Evolutionary conservation across 2,888 invertebrate genomes (phyloP), one percentile per base, ranked within the genome.

Genomic region (Scrobipalpa atriplicella): DNA sequence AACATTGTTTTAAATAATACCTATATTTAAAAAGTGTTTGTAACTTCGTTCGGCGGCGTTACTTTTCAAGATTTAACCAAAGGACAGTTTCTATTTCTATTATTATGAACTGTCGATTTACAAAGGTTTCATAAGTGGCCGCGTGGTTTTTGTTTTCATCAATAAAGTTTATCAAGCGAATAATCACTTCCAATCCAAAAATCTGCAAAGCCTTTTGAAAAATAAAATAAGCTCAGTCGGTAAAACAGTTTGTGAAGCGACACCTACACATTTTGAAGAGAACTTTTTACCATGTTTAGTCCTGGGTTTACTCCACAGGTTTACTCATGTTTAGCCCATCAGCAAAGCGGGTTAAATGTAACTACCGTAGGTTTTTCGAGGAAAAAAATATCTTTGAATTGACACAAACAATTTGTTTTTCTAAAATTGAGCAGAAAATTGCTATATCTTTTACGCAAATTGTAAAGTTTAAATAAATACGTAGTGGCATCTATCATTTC

Each of bases 401-500:
- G 2, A 29, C 2, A 29, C 29, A 29, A 29, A 29, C 5, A 5
- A 3, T 29, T n/a, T 5, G 47, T 16, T 47, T 18, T 52, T 10
- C 2, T 52, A 19, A 19, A 16, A 3, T 16, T 47, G 8, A 19
- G 19, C 9, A 10, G n/a, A 19, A 19, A 19, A 52, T 18, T 7
- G 10, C 9, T 10, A 10, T 18, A 11, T 11, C 29, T 56, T 21
- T 0, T 3, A 13, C 21, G 13, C 2, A 56, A 11, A 2, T 21
- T 56, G 29, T 13, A 13, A 21, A 56, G 11, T 62, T 41, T 2
- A 38, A 39, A 18, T 13, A 18, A n/a, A 62, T 19, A 41, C 18
- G 61, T 62, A 62, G 62, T 63, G 62, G 8, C 58, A 65, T 65
- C 58, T 41, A 64, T 64, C 41, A 0, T 13, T 36, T 10, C 8